phyloP scores from a whole-genome alignment of 1,140 invertebrate species.

The Agrypnia vestita region DNA sequence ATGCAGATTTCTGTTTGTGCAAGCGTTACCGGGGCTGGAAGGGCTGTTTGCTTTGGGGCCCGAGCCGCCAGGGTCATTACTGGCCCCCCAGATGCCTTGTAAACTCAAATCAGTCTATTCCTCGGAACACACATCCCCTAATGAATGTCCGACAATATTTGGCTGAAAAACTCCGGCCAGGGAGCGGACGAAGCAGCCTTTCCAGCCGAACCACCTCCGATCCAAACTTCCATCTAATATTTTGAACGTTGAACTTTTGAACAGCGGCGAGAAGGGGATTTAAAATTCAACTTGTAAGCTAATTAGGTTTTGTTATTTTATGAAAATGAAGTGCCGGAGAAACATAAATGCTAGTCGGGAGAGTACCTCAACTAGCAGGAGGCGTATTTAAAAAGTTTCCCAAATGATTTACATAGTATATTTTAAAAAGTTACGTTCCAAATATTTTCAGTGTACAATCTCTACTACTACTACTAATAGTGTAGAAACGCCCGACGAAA shows the following conservation, averaged over 20 bases:
- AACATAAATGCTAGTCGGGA: conserved; percentile 48
- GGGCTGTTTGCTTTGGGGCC: conserved; percentile 62
- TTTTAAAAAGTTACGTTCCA: conserved; percentile 40
- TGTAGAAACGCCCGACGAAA: too few species aligned
- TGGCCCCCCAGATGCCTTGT: background rate
- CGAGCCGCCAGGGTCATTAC: conserved; percentile 47
- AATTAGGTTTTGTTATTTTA: conserved; percentile 62
- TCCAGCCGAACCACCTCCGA: background rate
- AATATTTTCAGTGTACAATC: conserved; percentile 31
- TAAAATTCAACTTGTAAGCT: conserved; percentile 61
- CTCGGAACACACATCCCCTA: conserved; percentile 13
- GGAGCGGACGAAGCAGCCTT: background rate
- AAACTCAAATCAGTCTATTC: conserved; percentile 14
- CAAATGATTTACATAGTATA: conserved; percentile 60
- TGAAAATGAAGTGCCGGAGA: conserved; percentile 60
- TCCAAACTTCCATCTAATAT: conserved; percentile 20
- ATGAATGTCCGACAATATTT: conserved; percentile 26
- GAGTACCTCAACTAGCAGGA: conserved; percentile 47
- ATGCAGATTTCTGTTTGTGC: conserved; percentile 72
- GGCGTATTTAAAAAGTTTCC: conserved; percentile 56
- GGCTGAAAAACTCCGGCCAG: background rate
- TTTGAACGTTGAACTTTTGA: conserved; percentile 50
- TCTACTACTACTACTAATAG: background rate
- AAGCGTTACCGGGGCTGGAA: conserved; percentile 64
- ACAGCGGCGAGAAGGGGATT: conserved; percentile 43